A percentile compares a stretch with the other conserved stretches of the same genome.
These are phyloP conservation scores for Agriopis leucophaearia DNA, from an alignment of 2,888 invertebrate genomes.

Conservation along the genomic window DNA sequence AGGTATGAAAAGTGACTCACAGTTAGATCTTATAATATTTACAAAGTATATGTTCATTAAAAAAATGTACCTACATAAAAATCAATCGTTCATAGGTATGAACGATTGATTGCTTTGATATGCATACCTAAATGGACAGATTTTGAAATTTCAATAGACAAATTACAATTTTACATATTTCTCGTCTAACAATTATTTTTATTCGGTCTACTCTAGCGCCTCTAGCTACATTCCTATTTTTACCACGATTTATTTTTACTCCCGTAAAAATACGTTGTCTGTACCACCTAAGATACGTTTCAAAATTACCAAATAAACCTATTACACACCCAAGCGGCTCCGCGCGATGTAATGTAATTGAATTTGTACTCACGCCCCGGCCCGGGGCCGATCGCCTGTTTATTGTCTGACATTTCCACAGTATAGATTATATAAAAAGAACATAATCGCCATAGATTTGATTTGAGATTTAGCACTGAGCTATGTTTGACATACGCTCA, in stretches of 20 bases:
- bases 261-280: conserved; percentile 51
- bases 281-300: conserved; percentile 57
- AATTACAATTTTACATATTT: not conserved
- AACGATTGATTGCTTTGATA: too few species aligned
- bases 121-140: too few species aligned
- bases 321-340: conserved; percentile 72
- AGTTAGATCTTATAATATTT: too few species aligned
- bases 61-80: too few species aligned
- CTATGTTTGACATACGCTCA: not conserved
- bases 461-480: not conserved
- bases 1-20: too few species aligned
- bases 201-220: not conserved
- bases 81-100: too few species aligned
- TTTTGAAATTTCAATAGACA: not conserved
- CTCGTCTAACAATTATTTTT: not conserved
- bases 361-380: conserved; percentile 75
- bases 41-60: too few species aligned
- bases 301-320: conserved; percentile 80
- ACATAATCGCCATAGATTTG: not conserved
- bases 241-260: conserved; percentile 25
- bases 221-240: not conserved
- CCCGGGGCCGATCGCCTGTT: conserved; percentile 70
- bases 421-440: conserved; percentile 50
- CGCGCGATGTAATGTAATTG: conserved; percentile 75
- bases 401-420: conserved; percentile 71